phyloP scores from a whole-genome alignment of 2,888 invertebrate species.

The Capitulum mitella region DNA sequence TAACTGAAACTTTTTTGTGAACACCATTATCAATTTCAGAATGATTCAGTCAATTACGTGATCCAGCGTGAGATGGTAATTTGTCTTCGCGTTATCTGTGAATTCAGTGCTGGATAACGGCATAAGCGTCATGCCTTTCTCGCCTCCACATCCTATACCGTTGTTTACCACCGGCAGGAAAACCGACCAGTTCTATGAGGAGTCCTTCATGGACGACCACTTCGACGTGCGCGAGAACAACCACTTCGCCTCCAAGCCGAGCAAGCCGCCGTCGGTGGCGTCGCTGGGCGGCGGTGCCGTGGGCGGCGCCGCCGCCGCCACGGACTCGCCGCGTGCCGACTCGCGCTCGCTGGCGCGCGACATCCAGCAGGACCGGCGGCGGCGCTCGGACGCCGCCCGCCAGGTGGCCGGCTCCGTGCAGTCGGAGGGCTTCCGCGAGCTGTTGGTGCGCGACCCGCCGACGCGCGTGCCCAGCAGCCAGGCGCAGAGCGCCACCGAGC shows the following conservation, averaged over 20 bases:
- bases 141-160: no score
- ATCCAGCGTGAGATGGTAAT: no score
- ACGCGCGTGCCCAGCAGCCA: constrained; percentile 4
- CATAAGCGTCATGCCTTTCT: no score
- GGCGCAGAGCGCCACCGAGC: constrained; percentile 14
- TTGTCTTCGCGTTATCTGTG: no score
- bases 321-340: neutral
- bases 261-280: constrained; percentile 18
- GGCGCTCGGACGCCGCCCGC: neutral
- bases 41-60: no score
- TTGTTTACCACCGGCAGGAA: neutral
- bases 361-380: constrained; percentile 18
- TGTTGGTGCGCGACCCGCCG: neutral
- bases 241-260: constrained; percentile 14
- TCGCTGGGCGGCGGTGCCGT: neutral
- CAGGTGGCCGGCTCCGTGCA: neutral
- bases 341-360: neutral
- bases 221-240: constrained; percentile 11
- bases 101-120: no score
- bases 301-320: neutral
- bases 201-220: neutral
- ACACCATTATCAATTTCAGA: no score
- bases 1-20: no score
- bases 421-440: neutral
- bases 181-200: neutral